Evolutionary conservation across 2,888 invertebrate genomes (phyloP).

Genomic region (Drosophila testacea): DNA sequence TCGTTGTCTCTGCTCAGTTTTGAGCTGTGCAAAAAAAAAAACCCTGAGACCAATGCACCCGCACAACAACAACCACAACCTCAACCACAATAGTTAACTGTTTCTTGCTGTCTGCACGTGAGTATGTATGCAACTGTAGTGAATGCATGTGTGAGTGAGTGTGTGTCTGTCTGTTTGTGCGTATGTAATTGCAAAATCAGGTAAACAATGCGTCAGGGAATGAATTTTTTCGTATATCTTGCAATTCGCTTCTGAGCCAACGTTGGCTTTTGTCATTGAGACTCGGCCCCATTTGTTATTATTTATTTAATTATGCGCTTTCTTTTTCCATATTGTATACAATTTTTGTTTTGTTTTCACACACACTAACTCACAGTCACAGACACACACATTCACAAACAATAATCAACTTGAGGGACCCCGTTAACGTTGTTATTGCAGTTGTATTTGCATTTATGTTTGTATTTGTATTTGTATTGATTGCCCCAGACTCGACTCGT

Average conservation of each 20-base stretch:
- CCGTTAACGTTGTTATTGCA: constrained; percentile 45
- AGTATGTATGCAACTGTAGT: constrained; percentile 14
- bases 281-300: constrained; percentile 70
- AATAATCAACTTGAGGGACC: constrained; percentile 19
- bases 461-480: constrained; percentile 67
- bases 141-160: neutral
- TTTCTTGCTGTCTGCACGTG: constrained; percentile 26
- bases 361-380: constrained; percentile 49
- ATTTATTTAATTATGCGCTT: constrained; percentile 79
- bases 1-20: constrained; percentile 6
- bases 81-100: constrained; percentile 54
- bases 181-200: constrained; percentile 57
- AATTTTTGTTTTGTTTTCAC: constrained; percentile 73
- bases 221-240: constrained; percentile 50
- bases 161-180: constrained; percentile 13
- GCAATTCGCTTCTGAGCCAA: constrained; percentile 52
- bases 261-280: constrained; percentile 65
- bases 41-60: constrained; percentile 54
- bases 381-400: constrained; percentile 20
- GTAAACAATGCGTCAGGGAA: constrained; percentile 65
- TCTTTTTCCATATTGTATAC: constrained; percentile 68
- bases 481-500: constrained; percentile 60
- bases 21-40: constrained; percentile 42
- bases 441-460: constrained; percentile 37
- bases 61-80: constrained; percentile 28